Base-by-base conservation (phyloP, 1,140 invertebrate genomes). In the Anthonomus grandis region DNA sequence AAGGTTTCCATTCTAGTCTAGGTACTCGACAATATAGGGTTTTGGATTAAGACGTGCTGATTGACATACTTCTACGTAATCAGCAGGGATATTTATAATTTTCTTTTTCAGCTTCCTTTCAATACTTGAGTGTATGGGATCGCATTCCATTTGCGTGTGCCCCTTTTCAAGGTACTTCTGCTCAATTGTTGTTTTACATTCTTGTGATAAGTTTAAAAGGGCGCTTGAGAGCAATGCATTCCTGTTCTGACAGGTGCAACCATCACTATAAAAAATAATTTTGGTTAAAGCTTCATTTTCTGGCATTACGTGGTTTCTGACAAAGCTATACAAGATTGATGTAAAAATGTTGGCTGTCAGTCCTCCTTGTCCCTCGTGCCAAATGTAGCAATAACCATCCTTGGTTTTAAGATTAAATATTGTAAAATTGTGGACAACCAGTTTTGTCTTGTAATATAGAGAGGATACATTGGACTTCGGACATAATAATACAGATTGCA, bases 121-220 rank as follows among this genome's bases (percentile, higher is more conserved):
- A 27, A 68, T 66, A 15, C 25, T 37, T 21, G 54, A 19, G 53
- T 74, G 71, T 12, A 70, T 60, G 10, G 46, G 44, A 48, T 72
- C 67, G 27, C 31, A 51, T 44, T 72, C 67, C 69, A 72, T 73
- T 50, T 72, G 64, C 1, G 68, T 71, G 54, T 72, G 65, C 18
- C 70, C 70, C 19, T 57, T 62, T 64, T 63, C 58, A 22, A 65
- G 34, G 45, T 44, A 65, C 38, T 63, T 61, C 31, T 64, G 59
- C 9, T 6, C 39, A 27, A 64, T 64, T 23, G 24, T 50, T 15
- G 59, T 61, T 3, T 57, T 49, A 3, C 60, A 17, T 19, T 18
- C 10, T 15, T 39, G 34, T 1, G 59, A 31, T 17, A 63, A 13
- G 48, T 49, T n/a, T 13, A 60, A 31, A 8, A 63, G 36, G 4